These are phyloP conservation scores for Semnopithecus entellus DNA, from an alignment of 2,113 vertebrate species.

Conservation along the genomic window DNA sequence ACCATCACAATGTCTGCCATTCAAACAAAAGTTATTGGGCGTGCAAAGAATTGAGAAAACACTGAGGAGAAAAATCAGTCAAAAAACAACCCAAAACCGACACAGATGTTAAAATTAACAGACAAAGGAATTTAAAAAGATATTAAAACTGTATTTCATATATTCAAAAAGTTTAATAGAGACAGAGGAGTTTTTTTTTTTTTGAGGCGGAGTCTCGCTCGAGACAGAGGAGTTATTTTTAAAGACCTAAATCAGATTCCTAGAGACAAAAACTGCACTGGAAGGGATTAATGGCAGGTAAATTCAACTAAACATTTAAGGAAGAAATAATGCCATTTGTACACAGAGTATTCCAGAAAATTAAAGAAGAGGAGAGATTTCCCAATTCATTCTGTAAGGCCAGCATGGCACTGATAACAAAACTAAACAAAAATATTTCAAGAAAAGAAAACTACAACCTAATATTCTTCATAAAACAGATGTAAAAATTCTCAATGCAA, in stretches of 20 bases:
- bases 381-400: neutral
- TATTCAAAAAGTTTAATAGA: neutral
- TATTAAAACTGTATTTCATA: neutral
- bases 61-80: neutral
- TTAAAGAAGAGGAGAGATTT: neutral
- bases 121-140: neutral
- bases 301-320: neutral
- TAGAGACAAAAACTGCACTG: neutral
- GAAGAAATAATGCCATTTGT: neutral
- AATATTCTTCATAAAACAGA: neutral
- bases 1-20: neutral
- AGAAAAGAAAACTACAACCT: neutral
- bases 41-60: conserved; percentile 24
- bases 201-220: too few relatives aligned
- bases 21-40: neutral
- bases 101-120: neutral
- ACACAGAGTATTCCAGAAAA: neutral
- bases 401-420: neutral
- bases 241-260: neutral
- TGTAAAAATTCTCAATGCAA: neutral
- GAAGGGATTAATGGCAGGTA: neutral
- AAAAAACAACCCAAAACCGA: neutral
- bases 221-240: neutral
- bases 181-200: neutral
- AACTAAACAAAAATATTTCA: neutral